phyloP scores from a whole-genome alignment of 2,888 invertebrate genomes.

The Prosopocoilus inquinatus region DNA sequence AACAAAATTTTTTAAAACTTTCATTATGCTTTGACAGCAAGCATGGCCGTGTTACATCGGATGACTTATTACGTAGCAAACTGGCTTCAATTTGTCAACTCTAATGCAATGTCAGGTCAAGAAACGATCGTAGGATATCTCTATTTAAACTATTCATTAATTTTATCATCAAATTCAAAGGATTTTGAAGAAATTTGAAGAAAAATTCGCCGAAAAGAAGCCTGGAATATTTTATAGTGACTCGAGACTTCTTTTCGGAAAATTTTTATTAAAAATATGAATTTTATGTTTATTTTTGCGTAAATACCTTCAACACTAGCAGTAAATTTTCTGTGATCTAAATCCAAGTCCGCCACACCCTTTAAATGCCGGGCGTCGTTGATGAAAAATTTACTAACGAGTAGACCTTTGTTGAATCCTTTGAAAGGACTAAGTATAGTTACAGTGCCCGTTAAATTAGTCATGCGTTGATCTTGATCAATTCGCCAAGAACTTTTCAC shows the following conservation, averaged over 20 bases:
- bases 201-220: conserved; percentile 18
- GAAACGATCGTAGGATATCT: too few species aligned
- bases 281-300: too few species aligned
- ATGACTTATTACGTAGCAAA: too few species aligned
- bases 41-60: too few species aligned
- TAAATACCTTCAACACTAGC: conserved; percentile 61
- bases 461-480: conserved; percentile 54
- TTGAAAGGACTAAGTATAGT: conserved; percentile 66
- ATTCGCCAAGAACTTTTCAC: conserved; percentile 71
- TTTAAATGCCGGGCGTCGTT: conserved; percentile 63
- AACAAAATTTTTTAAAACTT: too few species aligned
- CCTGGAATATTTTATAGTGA: too few species aligned
- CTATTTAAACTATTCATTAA: too few species aligned
- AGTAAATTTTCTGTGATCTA: conserved; percentile 69
- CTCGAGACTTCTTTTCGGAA: too few species aligned
- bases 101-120: too few species aligned
- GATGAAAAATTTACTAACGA: conserved; percentile 65
- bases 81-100: too few species aligned
- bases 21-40: too few species aligned
- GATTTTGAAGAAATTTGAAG: background rate
- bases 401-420: conserved; percentile 66
- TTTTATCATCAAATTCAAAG: too few species aligned
- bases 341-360: conserved; percentile 68
- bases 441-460: conserved; percentile 67
- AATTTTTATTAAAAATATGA: background rate